Evolutionary conservation across 1,140 invertebrate genomes (phyloP), one percentile per base, ranked within the genome.

Genomic region (Seison nebaliae): DNA sequence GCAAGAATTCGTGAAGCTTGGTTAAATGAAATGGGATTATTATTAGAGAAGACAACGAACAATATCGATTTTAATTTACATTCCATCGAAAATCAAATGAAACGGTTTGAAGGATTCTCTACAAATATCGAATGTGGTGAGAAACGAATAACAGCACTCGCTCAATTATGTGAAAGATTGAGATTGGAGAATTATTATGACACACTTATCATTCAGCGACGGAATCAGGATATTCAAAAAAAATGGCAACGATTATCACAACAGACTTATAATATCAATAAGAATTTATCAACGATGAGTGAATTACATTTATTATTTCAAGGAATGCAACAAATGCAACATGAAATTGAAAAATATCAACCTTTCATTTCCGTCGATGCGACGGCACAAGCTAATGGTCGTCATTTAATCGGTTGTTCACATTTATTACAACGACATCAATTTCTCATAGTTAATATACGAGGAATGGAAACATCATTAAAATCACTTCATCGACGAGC

Each of bases 61-160:
- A n/a, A n/a, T 35, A 46, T 49, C 53, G 77, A 76, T 17, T 74
- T 70, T 47, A 81, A 80, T 62, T 59, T 86, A 39, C 67, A 71
- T 0, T 81, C 93, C 55, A 80, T 93, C 0, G 86, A 94, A 52
- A 84, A 84, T 7, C 86, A 81, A 0, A 70, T 93, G 5, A 94
- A 94, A 61, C 94, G 96, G 54, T 81, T 94, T 53, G 83, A 94
- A 60, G 86, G 86, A 15, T 86, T 98, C 34, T 79, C 76, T 46
- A 84, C 84, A 0, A 86, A 98, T 52, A 93, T 96, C 42, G 57
- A 86, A 21, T 76, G 84, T 4, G 64, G 70, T 50, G 67, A 81
- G 52, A 83, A 93, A 52, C 67, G 88, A 6, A 91, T 94, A 54
- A 72, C 80, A 46, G 75, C 86, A 54, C 63, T 96, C 8, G 76